Evolutionary conservation across 2,113 vertebrate species (phyloP), one percentile per base, ranked within the genome.

Genomic region (Monopterus albus): DNA sequence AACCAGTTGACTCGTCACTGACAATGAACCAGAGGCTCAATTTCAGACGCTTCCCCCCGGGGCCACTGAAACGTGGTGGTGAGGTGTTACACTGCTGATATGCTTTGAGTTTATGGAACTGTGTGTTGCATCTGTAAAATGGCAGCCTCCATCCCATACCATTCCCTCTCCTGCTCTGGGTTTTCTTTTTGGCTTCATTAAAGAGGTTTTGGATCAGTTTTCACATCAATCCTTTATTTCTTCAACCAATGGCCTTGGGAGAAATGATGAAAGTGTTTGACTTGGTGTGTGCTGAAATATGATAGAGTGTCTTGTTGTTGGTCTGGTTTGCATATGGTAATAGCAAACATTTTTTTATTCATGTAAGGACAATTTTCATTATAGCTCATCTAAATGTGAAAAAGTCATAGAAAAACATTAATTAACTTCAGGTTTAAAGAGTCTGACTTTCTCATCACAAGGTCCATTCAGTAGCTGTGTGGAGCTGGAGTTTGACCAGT

Each of bases 21-120:
- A 91, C 89, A 91, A 90, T 74, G 75, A 72, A 69, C 53, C 61
- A 83, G 50, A 72, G 80, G 74, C 78, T 88, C 50, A 0, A 62
- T 91, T 89, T 85, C 83, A 80, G 60, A 42, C 21, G 20, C 56
- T 25, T 70, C 75, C 77, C 60, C 86, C 78, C 51, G 14, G 76
- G 84, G 79, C 7, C 52, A 23, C 61, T 9, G 40, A 72, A 40
- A 74, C 40, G 60, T 4, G 49, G 73, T 29, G 58, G 53, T 36
- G 35, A 50, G 21, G 39, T 61, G 55, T 61, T 56, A 18, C 7
- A 18, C 47, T 47, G 62, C 65, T 36, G 43, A 47, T 40, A 57
- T 28, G 39, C 20, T 25, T 62, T 45, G 38, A 60, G 28, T 82
- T 79, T 25, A 81, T 18, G 36, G 65, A 33, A 18, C 51, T 38